These are phyloP conservation scores for Myiotriccus ornatus DNA, from an alignment of 2,797 vertebrate genomes.

Conservation along the genomic window DNA sequence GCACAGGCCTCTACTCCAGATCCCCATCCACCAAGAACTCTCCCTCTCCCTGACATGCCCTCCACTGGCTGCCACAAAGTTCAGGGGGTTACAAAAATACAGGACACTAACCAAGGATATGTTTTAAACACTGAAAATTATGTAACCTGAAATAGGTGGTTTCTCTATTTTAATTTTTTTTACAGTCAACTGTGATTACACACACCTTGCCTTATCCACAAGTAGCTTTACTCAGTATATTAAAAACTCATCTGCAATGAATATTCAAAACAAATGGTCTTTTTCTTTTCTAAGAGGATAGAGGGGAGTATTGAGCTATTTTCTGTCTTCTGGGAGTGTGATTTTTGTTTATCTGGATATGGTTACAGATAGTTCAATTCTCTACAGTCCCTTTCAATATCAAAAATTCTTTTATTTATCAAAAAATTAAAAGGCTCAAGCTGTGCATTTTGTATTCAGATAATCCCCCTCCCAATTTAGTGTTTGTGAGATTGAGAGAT, in stretches of 20 bases:
- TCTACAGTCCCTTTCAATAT: conserved; percentile 14
- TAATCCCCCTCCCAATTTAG: conserved; percentile 1
- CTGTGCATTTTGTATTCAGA: conserved; percentile 44
- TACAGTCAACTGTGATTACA: background rate
- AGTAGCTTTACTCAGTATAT: background rate
- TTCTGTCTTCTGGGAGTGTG: background rate
- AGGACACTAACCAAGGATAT: background rate
- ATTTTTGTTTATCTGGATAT: conserved; percentile 45
- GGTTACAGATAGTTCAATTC: conserved; percentile 16
- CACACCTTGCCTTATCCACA: background rate
- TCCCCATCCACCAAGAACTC: background rate
- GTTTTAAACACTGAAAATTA: background rate
- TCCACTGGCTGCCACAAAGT: background rate
- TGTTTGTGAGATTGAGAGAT: conserved; percentile 44
- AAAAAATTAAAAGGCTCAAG: conserved; percentile 54
- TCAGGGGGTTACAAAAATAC: background rate
- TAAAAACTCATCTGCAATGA: background rate
- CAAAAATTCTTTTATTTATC: conserved; percentile 51
- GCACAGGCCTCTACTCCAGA: background rate
- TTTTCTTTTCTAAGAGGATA: conserved; percentile 1
- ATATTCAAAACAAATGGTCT: conserved; percentile 19
- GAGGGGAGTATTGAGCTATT: conserved; percentile 25
- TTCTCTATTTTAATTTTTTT: background rate
- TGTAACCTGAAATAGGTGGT: background rate
- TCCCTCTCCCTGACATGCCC: background rate